phyloP scores from a whole-genome alignment of 2,888 invertebrate genomes.

The Pachycephus smyrnensis region DNA sequence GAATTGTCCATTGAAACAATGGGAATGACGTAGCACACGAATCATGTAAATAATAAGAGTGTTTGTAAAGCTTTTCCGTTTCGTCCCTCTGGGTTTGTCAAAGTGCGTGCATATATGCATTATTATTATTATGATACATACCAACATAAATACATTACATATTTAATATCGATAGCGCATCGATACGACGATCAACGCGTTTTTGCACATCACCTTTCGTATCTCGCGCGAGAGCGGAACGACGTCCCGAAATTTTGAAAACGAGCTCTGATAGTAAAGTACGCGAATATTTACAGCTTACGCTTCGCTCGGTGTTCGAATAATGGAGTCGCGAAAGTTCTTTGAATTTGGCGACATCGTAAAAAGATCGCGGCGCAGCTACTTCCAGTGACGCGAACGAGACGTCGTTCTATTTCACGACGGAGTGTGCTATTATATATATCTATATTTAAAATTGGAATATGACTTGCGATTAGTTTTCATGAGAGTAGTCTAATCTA shows the following conservation, averaged over 20 bases:
- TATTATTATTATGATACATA: background rate
- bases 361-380: background rate
- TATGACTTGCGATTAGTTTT: conserved; percentile 1
- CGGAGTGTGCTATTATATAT: background rate
- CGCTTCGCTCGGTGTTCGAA: background rate
- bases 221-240: background rate
- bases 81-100: background rate
- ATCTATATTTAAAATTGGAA: background rate
- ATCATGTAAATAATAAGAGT: conserved; percentile 49
- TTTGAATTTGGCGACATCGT: background rate
- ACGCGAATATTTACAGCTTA: background rate
- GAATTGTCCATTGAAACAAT: conserved; percentile 15
- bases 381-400: background rate
- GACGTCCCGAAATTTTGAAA: background rate
- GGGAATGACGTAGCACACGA: conserved; percentile 32
- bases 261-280: background rate
- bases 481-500: background rate
- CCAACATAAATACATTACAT: background rate
- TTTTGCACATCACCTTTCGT: background rate
- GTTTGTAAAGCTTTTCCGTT: conserved; percentile 48
- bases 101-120: background rate
- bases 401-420: background rate
- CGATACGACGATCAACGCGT: background rate
- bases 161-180: background rate
- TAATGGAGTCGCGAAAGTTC: background rate